Evolutionary conservation across 2,797 vertebrate species (phyloP), one percentile per base, ranked within the genome.

Genomic region (Oryzias sinensis): DNA sequence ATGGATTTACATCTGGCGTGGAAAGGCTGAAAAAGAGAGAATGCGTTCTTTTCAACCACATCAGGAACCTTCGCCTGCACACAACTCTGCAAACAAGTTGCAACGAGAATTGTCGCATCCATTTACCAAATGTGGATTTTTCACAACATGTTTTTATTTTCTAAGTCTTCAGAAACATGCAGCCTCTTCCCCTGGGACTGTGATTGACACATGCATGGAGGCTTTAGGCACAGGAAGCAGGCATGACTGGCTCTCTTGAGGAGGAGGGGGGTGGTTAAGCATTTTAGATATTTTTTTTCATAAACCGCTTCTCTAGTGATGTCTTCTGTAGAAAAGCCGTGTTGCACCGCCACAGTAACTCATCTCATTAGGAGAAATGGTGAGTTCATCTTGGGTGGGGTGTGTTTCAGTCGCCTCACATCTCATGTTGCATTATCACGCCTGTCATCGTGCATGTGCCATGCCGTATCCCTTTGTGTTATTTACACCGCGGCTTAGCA

Each of bases 71-170:
- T 52, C 52, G 40, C 59, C 18, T 48, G 65, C 66, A 68, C 72
- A 70, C 78, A 68, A 72, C 72, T 79, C 81, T 58, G 77, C 76
- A 82, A 87, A 87, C 79, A 84, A 56, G 71, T 56, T 67, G 74
- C 74, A 69, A 67, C 56, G 72, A 86, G 68, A 74, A 79, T 85
- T 77, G 77, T 87, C 55, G 61, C 72, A 74, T 81, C 77, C 75
- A 62, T 89, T 76, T 74, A 77, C 80, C 76, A 81, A 85, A 88
- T 87, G 87, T 84, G 80, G 75, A 75, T 87, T 87, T 87, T 84
- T 68, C 73, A 69, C 82, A 82, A 80, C 76, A 80, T 86, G 75
- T 87, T 82, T 83, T 81, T 79, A 86, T 83, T 85, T 87, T 81
- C 59, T 65, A 74, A 73, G 74, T 83, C 74, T 83, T 85, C 68